phyloP scores from a whole-genome alignment of 2,888 invertebrate genomes.

The Coelinius sp. region DNA sequence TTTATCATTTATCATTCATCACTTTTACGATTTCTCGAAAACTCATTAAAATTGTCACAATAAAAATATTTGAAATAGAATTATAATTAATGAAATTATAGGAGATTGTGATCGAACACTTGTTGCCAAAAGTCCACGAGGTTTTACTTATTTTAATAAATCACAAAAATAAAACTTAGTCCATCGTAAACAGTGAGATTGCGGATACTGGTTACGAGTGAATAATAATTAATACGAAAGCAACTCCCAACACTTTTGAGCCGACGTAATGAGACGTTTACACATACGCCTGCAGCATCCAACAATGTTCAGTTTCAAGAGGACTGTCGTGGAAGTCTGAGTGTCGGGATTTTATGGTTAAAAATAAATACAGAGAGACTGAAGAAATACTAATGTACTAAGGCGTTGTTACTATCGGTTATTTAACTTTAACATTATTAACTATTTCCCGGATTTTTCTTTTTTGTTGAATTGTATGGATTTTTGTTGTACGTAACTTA shows the following conservation, averaged over 20 bases:
- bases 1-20: background rate
- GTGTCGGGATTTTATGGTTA: constrained; percentile 18
- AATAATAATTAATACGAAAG: background rate
- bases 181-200: background rate
- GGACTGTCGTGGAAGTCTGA: background rate
- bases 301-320: constrained; percentile 16
- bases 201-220: background rate
- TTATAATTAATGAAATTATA: background rate
- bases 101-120: background rate
- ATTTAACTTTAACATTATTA: background rate
- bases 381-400: background rate
- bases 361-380: constrained; percentile 16
- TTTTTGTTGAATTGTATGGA: too few species aligned
- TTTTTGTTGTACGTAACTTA: too few species aligned
- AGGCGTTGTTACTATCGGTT: background rate
- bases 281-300: background rate
- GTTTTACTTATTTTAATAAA: background rate
- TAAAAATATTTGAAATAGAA: background rate
- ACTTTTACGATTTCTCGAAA: background rate
- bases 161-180: background rate
- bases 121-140: background rate
- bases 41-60: background rate
- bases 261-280: background rate
- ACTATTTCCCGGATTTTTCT: background rate
- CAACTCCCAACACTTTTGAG: background rate